These are phyloP conservation scores for Ochlodes sylvanus DNA, from an alignment of 2,888 invertebrate genomes.

Conservation along the genomic window DNA sequence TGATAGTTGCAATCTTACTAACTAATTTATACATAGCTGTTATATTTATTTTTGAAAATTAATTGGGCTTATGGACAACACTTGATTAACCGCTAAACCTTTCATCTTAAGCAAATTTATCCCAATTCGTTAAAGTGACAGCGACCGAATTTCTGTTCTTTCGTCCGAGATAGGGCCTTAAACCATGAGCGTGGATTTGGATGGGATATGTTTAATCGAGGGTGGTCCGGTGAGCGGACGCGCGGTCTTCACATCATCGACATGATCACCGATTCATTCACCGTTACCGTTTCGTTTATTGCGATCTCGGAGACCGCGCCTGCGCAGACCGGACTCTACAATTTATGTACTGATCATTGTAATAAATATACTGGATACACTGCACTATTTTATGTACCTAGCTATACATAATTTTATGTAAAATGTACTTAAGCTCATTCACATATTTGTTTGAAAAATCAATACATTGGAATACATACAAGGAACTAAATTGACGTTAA, in stretches of 20 bases:
- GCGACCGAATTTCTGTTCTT: not conserved
- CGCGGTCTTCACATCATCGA: conserved; percentile 46
- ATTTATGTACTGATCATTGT: not conserved
- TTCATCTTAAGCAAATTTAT: too few relatives aligned
- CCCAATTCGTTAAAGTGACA: too few relatives aligned
- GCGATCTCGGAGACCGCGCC: conserved; percentile 30
- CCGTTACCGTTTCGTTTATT: conserved; percentile 22
- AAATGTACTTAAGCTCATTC: too few relatives aligned
- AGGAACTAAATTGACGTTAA: too few relatives aligned
- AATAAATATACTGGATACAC: conserved; percentile 3
- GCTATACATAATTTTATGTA: too few relatives aligned
- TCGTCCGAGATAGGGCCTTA: conserved; percentile 29
- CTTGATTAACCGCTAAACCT: not conserved
- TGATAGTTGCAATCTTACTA: too few relatives aligned
- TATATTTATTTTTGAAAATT: not conserved
- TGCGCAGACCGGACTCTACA: conserved; percentile 38
- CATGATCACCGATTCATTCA: conserved; percentile 32
- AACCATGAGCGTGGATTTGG: conserved; percentile 69
- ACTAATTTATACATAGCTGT: too few relatives aligned
- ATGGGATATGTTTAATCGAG: conserved; percentile 63
- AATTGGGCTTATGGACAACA: not conserved
- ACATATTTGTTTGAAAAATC: too few relatives aligned
- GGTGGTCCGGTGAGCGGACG: conserved; percentile 55
- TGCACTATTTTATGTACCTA: too few relatives aligned
- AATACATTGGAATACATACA: too few relatives aligned